Conservation (phyloP, 2,113 vertebrate species). For the Tupaia tana region DNA sequence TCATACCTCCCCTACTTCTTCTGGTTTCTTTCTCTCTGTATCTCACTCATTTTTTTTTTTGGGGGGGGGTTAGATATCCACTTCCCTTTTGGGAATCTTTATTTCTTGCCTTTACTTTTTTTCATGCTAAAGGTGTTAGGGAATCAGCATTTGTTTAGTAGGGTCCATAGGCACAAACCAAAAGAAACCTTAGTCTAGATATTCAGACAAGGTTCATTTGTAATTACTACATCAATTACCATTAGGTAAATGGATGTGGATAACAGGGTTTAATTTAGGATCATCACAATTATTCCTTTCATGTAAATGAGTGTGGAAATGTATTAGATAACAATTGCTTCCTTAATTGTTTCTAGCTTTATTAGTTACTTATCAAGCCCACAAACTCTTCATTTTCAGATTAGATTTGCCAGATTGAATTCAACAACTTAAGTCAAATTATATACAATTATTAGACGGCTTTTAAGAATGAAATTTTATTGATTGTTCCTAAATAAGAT, state of each 20-base stretch:
- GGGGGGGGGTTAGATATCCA: neutral
- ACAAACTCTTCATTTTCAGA: slow-evolving; percentile 33
- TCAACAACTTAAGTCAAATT: slow-evolving; percentile 12
- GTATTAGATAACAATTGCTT: slow-evolving; percentile 45
- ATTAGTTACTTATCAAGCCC: slow-evolving; percentile 27
- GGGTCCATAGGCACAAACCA: neutral
- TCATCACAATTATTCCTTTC: slow-evolving; percentile 40
- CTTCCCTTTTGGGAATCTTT: slow-evolving; percentile 14
- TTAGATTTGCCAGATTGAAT: slow-evolving; percentile 34
- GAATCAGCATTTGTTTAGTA: slow-evolving; percentile 33
- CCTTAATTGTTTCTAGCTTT: slow-evolving; percentile 15
- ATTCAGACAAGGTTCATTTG: slow-evolving; percentile 14
- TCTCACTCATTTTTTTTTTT: neutral
- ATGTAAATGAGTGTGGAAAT: slow-evolving; percentile 16
- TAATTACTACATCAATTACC: slow-evolving; percentile 41
- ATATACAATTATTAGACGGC: neutral
- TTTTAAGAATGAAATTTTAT: slow-evolving; percentile 54
- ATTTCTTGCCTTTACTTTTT: neutral
- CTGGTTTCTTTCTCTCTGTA: neutral
- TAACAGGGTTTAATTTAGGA: slow-evolving; percentile 27
- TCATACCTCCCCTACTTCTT: neutral
- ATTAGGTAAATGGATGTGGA: neutral
- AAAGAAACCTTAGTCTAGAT: slow-evolving; percentile 21
- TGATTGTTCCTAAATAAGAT: neutral
- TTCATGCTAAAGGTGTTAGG: slow-evolving; percentile 2